These are phyloP conservation scores for Drosophila antonietae DNA, from an alignment of 2,888 invertebrate genomes.

Conservation along the genomic window DNA sequence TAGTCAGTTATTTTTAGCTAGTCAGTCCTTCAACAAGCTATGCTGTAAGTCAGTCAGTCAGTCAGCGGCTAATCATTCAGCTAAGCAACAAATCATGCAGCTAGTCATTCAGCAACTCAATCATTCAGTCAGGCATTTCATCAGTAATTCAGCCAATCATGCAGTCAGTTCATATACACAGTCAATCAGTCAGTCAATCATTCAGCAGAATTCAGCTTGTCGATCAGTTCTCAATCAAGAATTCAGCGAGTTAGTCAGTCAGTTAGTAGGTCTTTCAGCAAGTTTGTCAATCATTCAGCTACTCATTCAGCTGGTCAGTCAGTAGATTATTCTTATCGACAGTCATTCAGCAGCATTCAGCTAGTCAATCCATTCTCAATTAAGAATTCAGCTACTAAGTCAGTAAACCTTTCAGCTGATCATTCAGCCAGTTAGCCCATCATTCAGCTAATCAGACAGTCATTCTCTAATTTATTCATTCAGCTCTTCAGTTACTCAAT, in stretches of 20 bases:
- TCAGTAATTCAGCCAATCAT: background rate
- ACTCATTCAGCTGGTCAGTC: background rate
- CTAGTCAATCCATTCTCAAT: too few species aligned
- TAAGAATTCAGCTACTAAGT: background rate
- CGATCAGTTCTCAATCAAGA: background rate
- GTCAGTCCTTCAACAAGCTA: background rate
- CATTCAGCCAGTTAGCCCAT: background rate
- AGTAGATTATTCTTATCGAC: too few species aligned
- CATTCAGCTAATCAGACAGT: constrained; percentile 14
- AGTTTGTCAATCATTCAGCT: too few species aligned
- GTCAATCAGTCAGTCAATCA: background rate
- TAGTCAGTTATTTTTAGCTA: background rate
- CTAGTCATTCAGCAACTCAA: background rate
- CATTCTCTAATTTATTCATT: background rate
- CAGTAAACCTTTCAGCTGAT: background rate
- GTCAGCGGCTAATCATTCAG: background rate
- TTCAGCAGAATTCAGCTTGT: background rate
- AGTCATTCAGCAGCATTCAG: background rate
- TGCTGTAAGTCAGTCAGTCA: background rate
- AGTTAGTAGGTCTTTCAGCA: too few species aligned
- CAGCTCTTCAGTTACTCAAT: constrained; percentile 11
- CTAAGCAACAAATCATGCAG: background rate
- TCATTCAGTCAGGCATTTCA: background rate
- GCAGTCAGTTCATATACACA: background rate
- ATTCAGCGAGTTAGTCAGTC: accelerated